Base-by-base conservation (phyloP, 2,797 vertebrate genomes). In the Anomalospiza imberbis region DNA sequence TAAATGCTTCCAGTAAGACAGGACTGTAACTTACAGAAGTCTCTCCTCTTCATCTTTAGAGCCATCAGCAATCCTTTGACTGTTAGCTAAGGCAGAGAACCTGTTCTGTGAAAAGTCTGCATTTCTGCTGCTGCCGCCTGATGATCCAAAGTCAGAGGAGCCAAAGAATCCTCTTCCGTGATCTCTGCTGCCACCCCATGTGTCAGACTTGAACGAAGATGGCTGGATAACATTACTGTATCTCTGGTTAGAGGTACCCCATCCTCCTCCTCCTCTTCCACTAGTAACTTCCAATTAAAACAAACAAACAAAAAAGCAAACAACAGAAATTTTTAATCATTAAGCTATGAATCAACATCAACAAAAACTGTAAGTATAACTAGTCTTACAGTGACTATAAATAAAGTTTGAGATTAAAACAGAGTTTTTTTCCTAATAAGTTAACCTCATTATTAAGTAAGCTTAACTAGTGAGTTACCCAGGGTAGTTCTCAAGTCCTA, bases 21-120 rank as follows among this genome's bases (percentile, higher is more conserved):
- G 38, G 32, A 44, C 5, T 45, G 7, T 4, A 82, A 98, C 99
- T 98, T 95, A 99, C 99, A 99, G 87, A 86, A 98, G 97, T 71
- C 98, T 98, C 47, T 98, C 97, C 51, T 98, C 98, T 47, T 99
- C 98, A 57, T 98, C 98, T 48, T 97, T 98, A 24, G 94, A 96
- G 74, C 88, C 97, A 58, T 97, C 97, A 40, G 67, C 94, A 45
- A 90, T 85, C 44, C 77, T 93, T 13, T 91, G 97, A 32, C 91
- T 89, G 61, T 63, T 88, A 32, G 29, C 84, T 63, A 98, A 95
- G 0, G 89, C 63, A 38, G 98, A 97, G 97, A 98, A 99, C 66
- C 98, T 97, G 96, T 99, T 99, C 87, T 98, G 98, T 6, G 98
- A 97, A 26, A 98, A 98, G 88, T 90, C 97, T 66, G 90, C 32